Evolutionary conservation across 35 echinoderm and acorn worm species (phyloP), one percentile per base, ranked within the genome.

Genomic region (Hemicentrotus pulcherrimus): DNA sequence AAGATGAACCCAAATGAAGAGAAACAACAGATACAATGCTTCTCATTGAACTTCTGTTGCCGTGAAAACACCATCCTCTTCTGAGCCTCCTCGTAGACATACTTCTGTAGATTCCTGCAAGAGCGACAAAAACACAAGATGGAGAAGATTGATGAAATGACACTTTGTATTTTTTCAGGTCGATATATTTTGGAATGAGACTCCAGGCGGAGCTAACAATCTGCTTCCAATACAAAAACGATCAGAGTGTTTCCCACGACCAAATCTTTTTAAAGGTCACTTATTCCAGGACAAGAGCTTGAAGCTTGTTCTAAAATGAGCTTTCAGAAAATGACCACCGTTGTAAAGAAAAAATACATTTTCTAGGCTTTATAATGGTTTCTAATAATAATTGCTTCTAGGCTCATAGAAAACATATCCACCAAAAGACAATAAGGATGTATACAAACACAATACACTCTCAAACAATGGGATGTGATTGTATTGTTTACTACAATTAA

Each of bases 21-120:
- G 89, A 98, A 99, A 47, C 98, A 99, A 47, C 98, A 97, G 86
- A 99, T 98, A 92, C 98, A 99, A 47, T 99, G 96, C 50, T 97
- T 99, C 92, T 96, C 95, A 48, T 99, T 99, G 97, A 99, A 99
- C 86, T 95, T 88, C 91, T 97, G 88, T 95, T 99, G 97, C 32
- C 97, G 88, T 52, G 98, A 99, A 87, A 99, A 94, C 32, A 99
- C 97, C 91, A 97, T 94, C 46, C 98, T 95, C 92, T 99, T 99
- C 32, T 97, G 96, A 10, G 96, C 95, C 86, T 99, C 98, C 65
- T 97, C 95, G 9, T 99, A 94, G 13, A 99, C 97, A 32, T 96
- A 89, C 61, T 97, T 94, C 89, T 98, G 96, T 19, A 99, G 91
- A 92, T 98, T 86, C 32, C 98, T 99, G 94, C 12, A 86, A 9